phyloP scores from a whole-genome alignment of 1,140 invertebrate genomes.

The Heliconius hewitsoni region DNA sequence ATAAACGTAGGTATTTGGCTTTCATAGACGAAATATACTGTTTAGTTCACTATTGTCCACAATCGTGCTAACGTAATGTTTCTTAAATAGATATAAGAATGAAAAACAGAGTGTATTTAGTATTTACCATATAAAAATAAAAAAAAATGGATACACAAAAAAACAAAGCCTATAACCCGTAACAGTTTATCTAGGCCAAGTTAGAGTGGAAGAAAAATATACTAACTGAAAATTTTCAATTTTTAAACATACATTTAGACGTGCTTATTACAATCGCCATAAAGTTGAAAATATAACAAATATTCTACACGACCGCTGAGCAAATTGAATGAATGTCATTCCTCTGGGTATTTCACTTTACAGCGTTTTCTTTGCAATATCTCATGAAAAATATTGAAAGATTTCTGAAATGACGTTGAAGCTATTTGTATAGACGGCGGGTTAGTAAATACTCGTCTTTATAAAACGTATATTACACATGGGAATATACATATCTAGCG shows the following conservation, averaged over 20 bases:
- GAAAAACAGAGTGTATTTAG: too few species aligned
- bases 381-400: constrained; percentile 45
- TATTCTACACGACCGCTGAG: constrained; percentile 26
- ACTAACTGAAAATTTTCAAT: background rate
- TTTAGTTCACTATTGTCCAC: too few species aligned
- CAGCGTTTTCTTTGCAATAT: constrained; percentile 45
- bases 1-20: too few species aligned
- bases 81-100: too few species aligned
- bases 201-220: constrained; percentile 11
- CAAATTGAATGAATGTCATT: constrained; percentile 53
- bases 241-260: background rate
- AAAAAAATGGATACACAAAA: too few species aligned
- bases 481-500: background rate
- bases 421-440: constrained; percentile 23
- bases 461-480: background rate
- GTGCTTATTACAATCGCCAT: constrained; percentile 26
- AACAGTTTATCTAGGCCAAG: constrained; percentile 5
- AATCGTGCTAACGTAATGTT: too few species aligned
- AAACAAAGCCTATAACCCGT: background rate
- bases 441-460: constrained; percentile 17
- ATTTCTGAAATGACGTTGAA: constrained; percentile 31
- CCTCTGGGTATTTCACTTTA: constrained; percentile 48
- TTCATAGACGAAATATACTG: too few species aligned
- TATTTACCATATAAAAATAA: too few species aligned
- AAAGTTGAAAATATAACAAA: constrained; percentile 33